Base-by-base conservation (phyloP, 2,888 invertebrate genomes). In the Neelides folsomi region DNA sequence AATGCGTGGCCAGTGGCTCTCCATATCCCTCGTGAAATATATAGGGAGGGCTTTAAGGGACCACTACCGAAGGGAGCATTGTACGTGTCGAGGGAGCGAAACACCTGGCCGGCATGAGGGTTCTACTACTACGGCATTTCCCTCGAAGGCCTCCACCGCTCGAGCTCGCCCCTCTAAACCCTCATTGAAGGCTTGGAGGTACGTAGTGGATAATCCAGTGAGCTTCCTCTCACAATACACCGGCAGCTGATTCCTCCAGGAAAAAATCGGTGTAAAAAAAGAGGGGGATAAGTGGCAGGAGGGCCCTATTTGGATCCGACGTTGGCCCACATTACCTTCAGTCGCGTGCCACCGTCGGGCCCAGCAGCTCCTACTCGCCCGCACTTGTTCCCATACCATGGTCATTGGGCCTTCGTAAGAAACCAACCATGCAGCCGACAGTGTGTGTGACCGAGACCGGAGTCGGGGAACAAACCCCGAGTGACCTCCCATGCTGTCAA, bases 401-500 rank as follows among this genome's bases (percentile, higher is more conserved):
- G n/a, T n/a, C n/a, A 40, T 37, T n/a, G 8, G 43, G 20, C 43
- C 43, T 20, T 20, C 39, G 6, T 15, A 43, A 9, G 19, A 5
- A 15, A 44, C 41, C 53, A 18, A 55, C 47, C n/a, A 63, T 63
- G 63, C 63, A 60, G 44, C 63, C 63, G 1, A 55, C 58, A 41
- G 35, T 56, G 36, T 55, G 59, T 50, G 39, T 56, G 12, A 51
- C 57, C 52, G 63, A 57, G 3, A 54, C 44, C 19, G 49, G 47
- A n/a, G 48, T 50, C 9, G 47, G 52, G 2, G 60, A 58, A 38
- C 56, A 63, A 44, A 59, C 41, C 4, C 60, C 63, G 12, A 49
- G 46, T 45, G 59, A 63, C 50, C 54, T 61, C 15, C 58, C 63
- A 1, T 63, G 57, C 48, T 63, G 63, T 52, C 63, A 63, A 43